Evolutionary conservation across 1,140 invertebrate species (phyloP), one percentile per base, ranked within the genome.

Genomic region (Drosophila simulans): DNA sequence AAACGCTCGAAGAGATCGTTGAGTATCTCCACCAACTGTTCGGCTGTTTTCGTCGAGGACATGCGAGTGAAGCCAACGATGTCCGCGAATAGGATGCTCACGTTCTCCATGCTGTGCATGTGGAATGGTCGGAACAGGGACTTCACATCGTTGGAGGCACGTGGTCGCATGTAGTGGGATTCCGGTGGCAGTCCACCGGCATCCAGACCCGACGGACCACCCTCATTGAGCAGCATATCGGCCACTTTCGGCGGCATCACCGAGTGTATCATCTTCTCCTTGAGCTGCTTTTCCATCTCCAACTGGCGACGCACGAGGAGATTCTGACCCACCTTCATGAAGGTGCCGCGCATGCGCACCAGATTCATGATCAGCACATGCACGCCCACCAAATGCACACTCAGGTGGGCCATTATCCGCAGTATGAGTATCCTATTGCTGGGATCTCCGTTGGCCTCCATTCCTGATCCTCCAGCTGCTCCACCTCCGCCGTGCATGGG

Each of bases 21-120:
- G 2, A 99, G 93, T 66, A 99, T 97, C 70, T 95, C 95, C 3
- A 98, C 97, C 37, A 98, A 92, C 92, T 97, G 95, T 82, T 97
- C 97, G 53, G 98, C 95, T 93, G 95, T 96, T 93, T 99, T 99
- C 71, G 98, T 99, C 45, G 97, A 98, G 49, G 97, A 97, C 98
- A 99, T 99, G 88, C 96, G 96, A 0, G 98, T 99, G 92, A 99
- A 99, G 5, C 98, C 98, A 17, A 99, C 98, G 89, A 99, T 99
- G 92, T 99, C 98, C 34, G 98, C 98, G 92, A 99, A 99, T n/a
- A 99, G 92, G 81, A 99, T 99, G 92, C 97, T 98, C 20, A 99
- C 98, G 92, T 98, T 97, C 63, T 98, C 95, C 97, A 99, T 98
- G 39, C 96, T 95, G 91, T 97, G 96, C 97, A 99, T 99, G 48